Conservation (phyloP, 1,140 invertebrate species). For the Araneus ventricosus region DNA sequence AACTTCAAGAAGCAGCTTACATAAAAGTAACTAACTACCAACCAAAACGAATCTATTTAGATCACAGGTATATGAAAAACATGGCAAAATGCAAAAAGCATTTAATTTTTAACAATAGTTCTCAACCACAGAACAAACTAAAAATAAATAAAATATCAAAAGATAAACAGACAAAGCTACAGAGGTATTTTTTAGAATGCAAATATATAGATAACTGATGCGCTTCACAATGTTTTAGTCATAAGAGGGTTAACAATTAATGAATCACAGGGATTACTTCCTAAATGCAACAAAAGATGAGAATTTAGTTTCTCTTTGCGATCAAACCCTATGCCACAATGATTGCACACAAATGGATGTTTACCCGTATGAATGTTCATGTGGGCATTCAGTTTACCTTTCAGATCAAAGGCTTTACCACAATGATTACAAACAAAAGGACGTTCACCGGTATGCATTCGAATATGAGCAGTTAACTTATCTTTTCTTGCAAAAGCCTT, state of each 20-base stretch:
- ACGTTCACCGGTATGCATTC: conserved; percentile 82
- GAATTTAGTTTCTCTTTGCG: conserved; percentile 81
- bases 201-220: neutral
- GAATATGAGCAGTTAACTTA: conserved; percentile 85
- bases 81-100: conserved; percentile 62
- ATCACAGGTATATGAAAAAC: conserved; percentile 71
- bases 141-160: conserved; percentile 43
- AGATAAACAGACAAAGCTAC: conserved; percentile 2
- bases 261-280: conserved; percentile 71
- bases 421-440: conserved; percentile 70
- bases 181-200: neutral
- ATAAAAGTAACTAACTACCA: conserved; percentile 72
- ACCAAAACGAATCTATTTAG: conserved; percentile 73
- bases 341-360: conserved; percentile 81
- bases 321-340: conserved; percentile 81
- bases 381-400: conserved; percentile 85
- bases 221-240: conserved; percentile 46
- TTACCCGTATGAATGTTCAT: conserved; percentile 79
- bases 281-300: conserved; percentile 69
- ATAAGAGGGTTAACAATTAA: conserved; percentile 71
- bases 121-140: conserved; percentile 68
- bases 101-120: conserved; percentile 56
- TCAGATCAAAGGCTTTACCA: conserved; percentile 68
- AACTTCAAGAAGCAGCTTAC: conserved; percentile 63
- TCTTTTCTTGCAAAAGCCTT: conserved; percentile 86